Evolutionary conservation across 1,140 invertebrate genomes (phyloP), one percentile per base, ranked within the genome.

Genomic region (Calycopis cecrops): DNA sequence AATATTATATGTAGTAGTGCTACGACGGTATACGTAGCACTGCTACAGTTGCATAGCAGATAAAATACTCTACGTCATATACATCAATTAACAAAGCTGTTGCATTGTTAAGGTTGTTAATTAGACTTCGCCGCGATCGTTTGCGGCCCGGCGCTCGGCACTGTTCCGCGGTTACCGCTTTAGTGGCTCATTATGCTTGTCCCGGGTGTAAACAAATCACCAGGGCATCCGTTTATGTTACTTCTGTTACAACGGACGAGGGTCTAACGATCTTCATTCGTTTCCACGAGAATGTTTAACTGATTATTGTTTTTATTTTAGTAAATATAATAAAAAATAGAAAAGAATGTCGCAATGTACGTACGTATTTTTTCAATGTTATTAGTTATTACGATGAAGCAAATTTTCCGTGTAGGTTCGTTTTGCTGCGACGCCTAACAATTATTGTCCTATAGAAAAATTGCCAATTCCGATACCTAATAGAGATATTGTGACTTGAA

Each of bases 161-260:
- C 60, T 48, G 48, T 21, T 68, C 52, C 37, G 56, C 60, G 59
- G 65, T 57, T 47, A 70, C 63, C 62, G 68, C 68, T 74, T 71
- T 57, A 64, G 58, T 51, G 65, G 53, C 63, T 68, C 75, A 72
- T 78, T 78, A 78, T 63, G 52, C 67, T 62, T 68, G 71, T 73
- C 63, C 65, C 60, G 55, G 52, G 66, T 59, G 63, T 67, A 67
- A 70, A 76, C 65, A 67, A 74, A 73, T 74, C 65, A 70, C 64
- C 61, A 59, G 65, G 68, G 59, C 47, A 59, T 69, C 60, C 60
- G 70, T 73, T 76, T 63, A 69, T 56, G 65, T 69, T 72, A 67
- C 54, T 63, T 62, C 61, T 64, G 62, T 63, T 52, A 57, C 64
- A 63, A 67, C 61, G 49, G 71, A 65, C 56, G 65, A 57, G 56